phyloP scores from a whole-genome alignment of 2,888 invertebrate genomes.

The Drosophila nr. medialis region DNA sequence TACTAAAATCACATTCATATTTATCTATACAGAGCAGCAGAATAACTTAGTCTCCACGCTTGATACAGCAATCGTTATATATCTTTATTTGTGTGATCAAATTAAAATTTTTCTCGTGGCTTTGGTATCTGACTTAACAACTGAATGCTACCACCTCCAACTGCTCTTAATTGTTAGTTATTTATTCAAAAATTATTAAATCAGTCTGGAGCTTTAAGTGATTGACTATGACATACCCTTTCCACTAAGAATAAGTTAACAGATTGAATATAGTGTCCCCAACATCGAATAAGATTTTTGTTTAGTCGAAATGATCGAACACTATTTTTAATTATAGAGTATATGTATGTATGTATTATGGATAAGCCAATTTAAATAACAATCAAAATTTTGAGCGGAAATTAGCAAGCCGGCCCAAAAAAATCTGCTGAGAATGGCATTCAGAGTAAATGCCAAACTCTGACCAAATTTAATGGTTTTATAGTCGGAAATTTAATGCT shows the following conservation, averaged over 20 bases:
- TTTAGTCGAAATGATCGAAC: conserved; percentile 6
- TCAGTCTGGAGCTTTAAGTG: not conserved
- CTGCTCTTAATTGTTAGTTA: conserved; percentile 41
- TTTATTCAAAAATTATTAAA: conserved; percentile 15
- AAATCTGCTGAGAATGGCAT: conserved; percentile 45
- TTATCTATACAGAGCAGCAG: conserved; percentile 16
- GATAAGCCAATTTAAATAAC: conserved; percentile 64
- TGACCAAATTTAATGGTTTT: conserved; percentile 55
- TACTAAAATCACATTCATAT: conserved; percentile 45
- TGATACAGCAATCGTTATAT: not conserved
- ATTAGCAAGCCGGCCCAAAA: conserved; percentile 50
- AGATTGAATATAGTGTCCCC: not conserved
- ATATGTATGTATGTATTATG: conserved; percentile 13
- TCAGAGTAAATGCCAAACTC: conserved; percentile 25
- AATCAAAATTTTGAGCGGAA: conserved; percentile 77
- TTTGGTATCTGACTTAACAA: conserved; percentile 12
- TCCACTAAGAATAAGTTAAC: no score
- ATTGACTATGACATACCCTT: conserved; percentile 16
- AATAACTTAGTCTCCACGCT: conserved; percentile 25
- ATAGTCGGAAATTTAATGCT: conserved; percentile 53
- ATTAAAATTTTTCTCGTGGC: conserved; percentile 33
- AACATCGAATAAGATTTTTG: not conserved
- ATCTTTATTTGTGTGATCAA: conserved; percentile 20
- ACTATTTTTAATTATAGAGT: not conserved
- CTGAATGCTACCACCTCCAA: conserved; percentile 39